These are phyloP conservation scores for Hydropsyche tenuis DNA, from an alignment of 1,140 invertebrate genomes.

Conservation along the genomic window DNA sequence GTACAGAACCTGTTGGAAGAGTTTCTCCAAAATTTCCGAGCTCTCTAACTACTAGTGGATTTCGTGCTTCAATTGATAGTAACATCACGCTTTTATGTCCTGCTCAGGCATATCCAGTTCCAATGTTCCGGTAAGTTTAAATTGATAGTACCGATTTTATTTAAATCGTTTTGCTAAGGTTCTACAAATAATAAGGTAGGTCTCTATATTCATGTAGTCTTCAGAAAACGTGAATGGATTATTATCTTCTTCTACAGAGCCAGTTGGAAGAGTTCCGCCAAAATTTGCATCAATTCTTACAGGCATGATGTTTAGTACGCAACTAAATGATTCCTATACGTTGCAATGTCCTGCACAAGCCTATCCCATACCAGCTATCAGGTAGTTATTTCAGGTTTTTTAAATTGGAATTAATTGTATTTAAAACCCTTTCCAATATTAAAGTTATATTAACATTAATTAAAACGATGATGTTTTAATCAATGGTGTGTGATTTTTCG, in stretches of 20 bases:
- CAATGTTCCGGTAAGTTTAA: constrained; percentile 67
- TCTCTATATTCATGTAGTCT: constrained; percentile 33
- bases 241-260: constrained; percentile 58
- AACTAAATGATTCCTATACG: constrained; percentile 58
- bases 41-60: constrained; percentile 69
- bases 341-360: constrained; percentile 71
- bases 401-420: too few species aligned
- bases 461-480: too few species aligned
- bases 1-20: constrained; percentile 70
- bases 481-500: too few species aligned
- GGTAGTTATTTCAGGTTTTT: too few species aligned
- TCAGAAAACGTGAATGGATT: not conserved
- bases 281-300: constrained; percentile 68
- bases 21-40: constrained; percentile 72
- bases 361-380: constrained; percentile 71
- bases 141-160: constrained; percentile 2
- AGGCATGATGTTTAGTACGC: constrained; percentile 62
- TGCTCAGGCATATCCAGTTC: constrained; percentile 69
- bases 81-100: constrained; percentile 70
- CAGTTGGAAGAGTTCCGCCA: constrained; percentile 67
- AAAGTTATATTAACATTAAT: too few species aligned
- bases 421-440: too few species aligned
- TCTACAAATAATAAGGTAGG: constrained; percentile 23
- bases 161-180: not conserved
- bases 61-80: constrained; percentile 63